Conservation (phyloP, 1,140 invertebrate genomes). For the Dinoponera quadriceps region DNA sequence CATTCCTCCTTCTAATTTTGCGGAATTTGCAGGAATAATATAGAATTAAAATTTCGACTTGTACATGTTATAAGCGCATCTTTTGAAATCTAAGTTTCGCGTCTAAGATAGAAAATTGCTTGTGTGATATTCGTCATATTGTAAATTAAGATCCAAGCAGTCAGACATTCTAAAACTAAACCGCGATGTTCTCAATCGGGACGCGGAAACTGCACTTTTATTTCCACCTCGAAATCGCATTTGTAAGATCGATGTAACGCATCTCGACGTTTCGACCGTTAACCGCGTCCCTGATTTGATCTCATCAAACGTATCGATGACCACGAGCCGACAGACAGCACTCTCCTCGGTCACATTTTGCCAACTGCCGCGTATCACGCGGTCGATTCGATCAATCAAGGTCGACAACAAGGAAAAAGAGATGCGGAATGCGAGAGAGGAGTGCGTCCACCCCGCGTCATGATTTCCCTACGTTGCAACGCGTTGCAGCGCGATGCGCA, state of each 20-base stretch:
- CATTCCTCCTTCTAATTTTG: too few relatives aligned
- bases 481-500: slow-evolving; percentile 39
- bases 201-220: not conserved
- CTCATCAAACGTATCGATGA: slow-evolving; percentile 59
- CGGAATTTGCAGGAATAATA: too few relatives aligned
- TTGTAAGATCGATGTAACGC: not conserved
- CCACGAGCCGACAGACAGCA: slow-evolving; percentile 43
- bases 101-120: too few relatives aligned
- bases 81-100: too few relatives aligned
- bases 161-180: too few relatives aligned
- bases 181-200: slow-evolving; percentile 1
- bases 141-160: too few relatives aligned
- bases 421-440: slow-evolving; percentile 28
- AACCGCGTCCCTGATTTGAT: slow-evolving; percentile 46
- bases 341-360: slow-evolving; percentile 55
- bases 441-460: slow-evolving; percentile 29
- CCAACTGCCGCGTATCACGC: slow-evolving; percentile 51
- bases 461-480: slow-evolving; percentile 51
- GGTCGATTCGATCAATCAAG: slow-evolving; percentile 61
- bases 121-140: too few relatives aligned
- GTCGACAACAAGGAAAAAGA: slow-evolving; percentile 61
- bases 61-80: too few relatives aligned
- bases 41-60: not conserved
- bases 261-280: slow-evolving; percentile 34
- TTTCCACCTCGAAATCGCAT: not conserved